Base-by-base conservation (phyloP, 2,888 invertebrate genomes). In the Andrena bucephala region DNA sequence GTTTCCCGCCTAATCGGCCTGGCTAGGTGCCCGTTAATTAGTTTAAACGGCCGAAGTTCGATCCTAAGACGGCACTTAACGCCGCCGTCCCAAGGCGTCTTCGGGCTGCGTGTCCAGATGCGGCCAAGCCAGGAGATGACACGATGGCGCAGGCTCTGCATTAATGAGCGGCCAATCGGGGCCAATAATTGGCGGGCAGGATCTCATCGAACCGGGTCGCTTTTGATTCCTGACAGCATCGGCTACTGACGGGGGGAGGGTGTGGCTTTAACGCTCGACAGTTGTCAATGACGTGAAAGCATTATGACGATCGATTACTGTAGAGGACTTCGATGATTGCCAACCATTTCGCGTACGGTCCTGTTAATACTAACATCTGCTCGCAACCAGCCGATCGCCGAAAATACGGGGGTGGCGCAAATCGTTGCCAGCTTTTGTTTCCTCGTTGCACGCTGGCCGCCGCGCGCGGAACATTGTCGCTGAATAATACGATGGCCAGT, bases 251-350 rank as follows among this genome's bases (percentile, higher is more conserved):
- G 54, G 52, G 5, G 13, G 4, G 16, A 42, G 16, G 42, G 42
- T 42, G 42, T 16, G 42, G 70, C 54, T 60, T 36, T 42, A 48
- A 67, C 67, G 31, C 57, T 66, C 79, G 79, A 83, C 84, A 79
- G 68, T 85, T 81, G 81, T 84, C 81, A 84, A 81, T 77, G 84
- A 77, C 77, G 59, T 54, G 85, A 77, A 72, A 77, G 77, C 81
- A 72, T 81, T 77, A 77, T 69, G 70, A 29, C 84, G 85, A 84
- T 85, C 81, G 81, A 85, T 85, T 75, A 75, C 77, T 66, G 69
- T 67, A 57, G 68, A 57, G 42, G 48, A 31, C 70, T 20, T 13
- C 73, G 76, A 83, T 76, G 71, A 80, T 77, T 69, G 66, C 69
- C 62, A 16, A 62, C 65, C 63, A 52, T 77, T 80, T 71, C 84